phyloP scores from a whole-genome alignment of 2,797 vertebrate species.

The Heterohyrax brucei region DNA sequence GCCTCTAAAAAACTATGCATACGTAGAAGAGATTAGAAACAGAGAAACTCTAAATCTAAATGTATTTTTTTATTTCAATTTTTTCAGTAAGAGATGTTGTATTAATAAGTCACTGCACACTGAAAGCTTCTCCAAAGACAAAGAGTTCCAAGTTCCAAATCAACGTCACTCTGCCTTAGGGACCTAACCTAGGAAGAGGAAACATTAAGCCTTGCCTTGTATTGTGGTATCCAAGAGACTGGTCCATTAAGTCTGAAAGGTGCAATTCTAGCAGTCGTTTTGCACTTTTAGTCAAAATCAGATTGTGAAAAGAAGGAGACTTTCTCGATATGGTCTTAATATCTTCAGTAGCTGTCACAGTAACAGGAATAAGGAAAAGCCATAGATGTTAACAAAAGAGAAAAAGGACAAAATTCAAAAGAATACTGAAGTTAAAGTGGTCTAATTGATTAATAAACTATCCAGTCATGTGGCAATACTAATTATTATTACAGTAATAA shows the following conservation, averaged over 20 bases:
- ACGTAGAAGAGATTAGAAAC: background rate
- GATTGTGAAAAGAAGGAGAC: background rate
- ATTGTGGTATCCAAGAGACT: background rate
- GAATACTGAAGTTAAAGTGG: background rate
- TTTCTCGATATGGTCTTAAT: background rate
- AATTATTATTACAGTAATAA: background rate
- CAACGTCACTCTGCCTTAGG: background rate
- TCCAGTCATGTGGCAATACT: background rate
- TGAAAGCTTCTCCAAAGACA: background rate
- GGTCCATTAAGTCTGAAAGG: background rate
- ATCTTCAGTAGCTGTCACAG: background rate
- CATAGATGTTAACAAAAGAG: background rate
- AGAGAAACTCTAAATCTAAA: background rate
- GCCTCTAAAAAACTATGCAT: background rate
- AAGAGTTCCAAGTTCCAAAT: background rate
- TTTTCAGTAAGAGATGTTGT: background rate
- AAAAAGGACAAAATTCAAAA: background rate
- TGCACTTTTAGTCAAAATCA: background rate
- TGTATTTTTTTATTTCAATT: background rate
- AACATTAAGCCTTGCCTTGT: background rate
- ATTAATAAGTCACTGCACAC: background rate
- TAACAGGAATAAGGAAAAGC: background rate
- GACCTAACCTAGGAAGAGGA: background rate
- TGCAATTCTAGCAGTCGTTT: background rate
- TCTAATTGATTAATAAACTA: slow-evolving; percentile 46